A percentile compares a stretch with the other conserved stretches of the same genome.
These are phyloP conservation scores for Lumbricus terrestris DNA, from an alignment of 2,888 invertebrate genomes.

Conservation along the genomic window DNA sequence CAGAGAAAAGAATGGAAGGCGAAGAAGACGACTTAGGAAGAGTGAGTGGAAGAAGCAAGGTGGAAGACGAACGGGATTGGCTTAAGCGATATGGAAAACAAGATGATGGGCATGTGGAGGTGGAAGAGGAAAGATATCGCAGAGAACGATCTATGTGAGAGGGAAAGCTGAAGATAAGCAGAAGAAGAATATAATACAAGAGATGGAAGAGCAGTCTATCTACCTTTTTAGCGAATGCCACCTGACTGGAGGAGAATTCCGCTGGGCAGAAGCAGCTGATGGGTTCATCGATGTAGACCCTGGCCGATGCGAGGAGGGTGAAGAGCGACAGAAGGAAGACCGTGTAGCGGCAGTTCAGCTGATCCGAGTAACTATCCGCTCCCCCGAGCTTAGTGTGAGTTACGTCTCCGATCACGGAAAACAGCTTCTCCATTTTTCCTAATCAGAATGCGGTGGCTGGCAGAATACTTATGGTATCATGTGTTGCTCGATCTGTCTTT, in stretches of 20 bases:
- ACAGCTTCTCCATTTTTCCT: background rate
- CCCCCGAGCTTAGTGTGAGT: slow-evolving; percentile 28
- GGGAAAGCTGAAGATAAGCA: too few relatives aligned
- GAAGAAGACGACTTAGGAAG: too few relatives aligned
- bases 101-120: background rate
- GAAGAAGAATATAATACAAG: background rate
- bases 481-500: background rate
- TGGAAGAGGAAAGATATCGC: too few relatives aligned
- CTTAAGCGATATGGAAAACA: background rate
- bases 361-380: slow-evolving; percentile 38
- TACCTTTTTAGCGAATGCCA: slow-evolving; percentile 38
- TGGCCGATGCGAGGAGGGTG: slow-evolving; percentile 33
- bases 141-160: too few relatives aligned
- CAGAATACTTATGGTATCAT: background rate
- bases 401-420: slow-evolving; percentile 7
- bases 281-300: slow-evolving; percentile 34
- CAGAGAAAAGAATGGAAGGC: too few relatives aligned
- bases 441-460: background rate
- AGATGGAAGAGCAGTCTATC: background rate
- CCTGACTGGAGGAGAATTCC: slow-evolving; percentile 36
- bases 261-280: slow-evolving; percentile 41
- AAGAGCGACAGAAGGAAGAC: slow-evolving; percentile 32
- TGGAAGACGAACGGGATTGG: background rate
- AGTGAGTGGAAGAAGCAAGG: background rate
- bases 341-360: slow-evolving; percentile 36